Conservation (phyloP, 2,113 vertebrate genomes). For the Chionodraco myersi region DNA sequence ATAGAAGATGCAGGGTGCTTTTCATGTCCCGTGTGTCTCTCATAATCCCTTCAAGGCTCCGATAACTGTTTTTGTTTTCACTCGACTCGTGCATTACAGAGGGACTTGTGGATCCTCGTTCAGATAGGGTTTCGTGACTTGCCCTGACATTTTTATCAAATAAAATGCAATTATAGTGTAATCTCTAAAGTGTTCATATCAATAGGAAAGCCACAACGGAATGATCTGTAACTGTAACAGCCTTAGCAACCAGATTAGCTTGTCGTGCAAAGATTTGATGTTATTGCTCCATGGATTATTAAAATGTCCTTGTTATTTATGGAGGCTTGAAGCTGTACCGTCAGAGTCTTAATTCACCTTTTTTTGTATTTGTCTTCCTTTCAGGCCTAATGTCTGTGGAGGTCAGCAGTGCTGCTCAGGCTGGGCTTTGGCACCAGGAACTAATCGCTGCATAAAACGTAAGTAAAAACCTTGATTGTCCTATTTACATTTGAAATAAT, state of each 20-base stretch:
- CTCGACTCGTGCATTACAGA: constrained; percentile 50
- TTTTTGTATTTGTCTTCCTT: constrained; percentile 40
- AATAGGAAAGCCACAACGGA: constrained; percentile 58
- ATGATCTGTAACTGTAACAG: constrained; percentile 52
- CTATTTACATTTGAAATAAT: background rate
- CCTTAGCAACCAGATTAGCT: constrained; percentile 40
- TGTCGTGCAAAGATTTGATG: constrained; percentile 49
- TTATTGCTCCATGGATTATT: constrained; percentile 33
- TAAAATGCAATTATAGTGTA: constrained; percentile 69
- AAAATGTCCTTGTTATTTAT: constrained; percentile 9
- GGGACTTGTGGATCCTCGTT: constrained; percentile 47
- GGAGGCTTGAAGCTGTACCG: constrained; percentile 6
- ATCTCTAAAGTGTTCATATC: constrained; percentile 68
- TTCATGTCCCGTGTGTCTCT: constrained; percentile 61
- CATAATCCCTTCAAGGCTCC: constrained; percentile 66
- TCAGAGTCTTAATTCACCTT: constrained; percentile 40
- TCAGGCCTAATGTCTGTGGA: constrained; percentile 94
- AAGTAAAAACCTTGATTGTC: constrained; percentile 76
- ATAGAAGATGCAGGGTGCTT: constrained; percentile 64
- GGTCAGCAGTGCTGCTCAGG: constrained; percentile 95
- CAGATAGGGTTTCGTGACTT: constrained; percentile 73
- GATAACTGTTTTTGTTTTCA: constrained; percentile 74
- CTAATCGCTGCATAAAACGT: constrained; percentile 96
- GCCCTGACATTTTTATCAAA: constrained; percentile 63
- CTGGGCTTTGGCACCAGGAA: constrained; percentile 91